Evolutionary conservation across 1,140 invertebrate species (phyloP), one percentile per base, ranked within the genome.

Genomic region (Plodia interpunctella): DNA sequence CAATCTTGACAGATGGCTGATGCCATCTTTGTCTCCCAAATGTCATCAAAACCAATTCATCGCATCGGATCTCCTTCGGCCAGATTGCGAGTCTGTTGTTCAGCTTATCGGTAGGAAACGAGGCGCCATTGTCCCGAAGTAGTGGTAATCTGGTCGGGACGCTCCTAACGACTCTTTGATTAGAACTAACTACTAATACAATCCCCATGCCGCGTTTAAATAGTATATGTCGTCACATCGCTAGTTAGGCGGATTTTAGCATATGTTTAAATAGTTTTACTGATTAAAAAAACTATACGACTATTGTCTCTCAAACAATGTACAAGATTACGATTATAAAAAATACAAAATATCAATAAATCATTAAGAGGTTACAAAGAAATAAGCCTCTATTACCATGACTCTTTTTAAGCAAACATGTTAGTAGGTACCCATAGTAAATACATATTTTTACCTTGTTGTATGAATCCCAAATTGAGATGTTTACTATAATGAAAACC

Each of bases 111-210:
- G 58, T 11, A 59, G 72, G 74, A 76, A 75, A 62, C 72, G 66
- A 58, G 62, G 57, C 63, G 68, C 69, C 65, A 74, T 76, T 77
- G 72, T 70, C 70, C 70, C 60, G 55, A 68, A 73, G 69, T 73
- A 73, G 74, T 76, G 63, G 72, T 75, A 78, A 76, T 78, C 67
- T 70, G 72, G 56, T 60, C 53, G 59, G 62, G 60, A 49, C 68
- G 64, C 65, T 65, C 66, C 77, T 77, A 79, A 79, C 70, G 77
- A 76, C 62, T 68, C 64, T 75, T 79, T 79, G 77, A 79, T 79
- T 79, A 77, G 70, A 77, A 65, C 69, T 65, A 63, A 68, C 65
- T 67, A 61, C 73, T 75, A 75, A 74, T 65, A 74, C 71, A 70
- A 70, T 65, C 59, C 35, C 35, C 35, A 2, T 8, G 35, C 35